These are phyloP conservation scores for Bos javanicus DNA, from an alignment of 2,113 vertebrate species.

Conservation along the genomic window DNA sequence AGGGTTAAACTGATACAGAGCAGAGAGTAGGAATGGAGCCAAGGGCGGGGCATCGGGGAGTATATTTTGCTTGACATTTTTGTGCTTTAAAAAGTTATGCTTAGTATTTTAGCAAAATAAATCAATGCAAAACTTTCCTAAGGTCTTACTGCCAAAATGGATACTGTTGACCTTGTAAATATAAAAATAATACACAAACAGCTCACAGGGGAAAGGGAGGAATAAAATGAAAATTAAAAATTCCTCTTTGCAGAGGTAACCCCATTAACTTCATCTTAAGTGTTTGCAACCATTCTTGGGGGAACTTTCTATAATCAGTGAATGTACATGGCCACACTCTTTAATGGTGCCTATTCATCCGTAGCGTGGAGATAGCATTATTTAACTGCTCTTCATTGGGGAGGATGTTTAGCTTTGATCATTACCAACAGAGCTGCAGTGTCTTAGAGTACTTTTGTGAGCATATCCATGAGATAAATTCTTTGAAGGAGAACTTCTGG, in stretches of 20 bases:
- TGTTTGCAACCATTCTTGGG: neutral
- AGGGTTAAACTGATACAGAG: neutral
- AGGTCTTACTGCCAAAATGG: neutral
- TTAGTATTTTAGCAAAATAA: neutral
- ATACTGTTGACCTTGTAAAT: neutral
- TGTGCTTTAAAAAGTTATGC: neutral
- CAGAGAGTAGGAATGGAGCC: neutral
- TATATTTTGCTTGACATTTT: neutral
- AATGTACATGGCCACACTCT: neutral
- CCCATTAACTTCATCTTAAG: neutral
- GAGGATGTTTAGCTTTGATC: neutral
- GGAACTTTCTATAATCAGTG: neutral
- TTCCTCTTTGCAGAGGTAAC: neutral
- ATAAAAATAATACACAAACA: neutral
- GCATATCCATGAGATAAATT: neutral
- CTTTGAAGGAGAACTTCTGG: neutral
- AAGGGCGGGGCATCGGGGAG: rapidly evolving
- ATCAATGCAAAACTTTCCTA: neutral
- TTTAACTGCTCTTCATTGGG: neutral
- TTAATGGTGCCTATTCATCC: neutral
- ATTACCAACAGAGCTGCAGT: rapidly evolving
- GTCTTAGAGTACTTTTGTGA: neutral
- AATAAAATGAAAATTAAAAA: neutral
- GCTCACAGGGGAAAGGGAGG: neutral
- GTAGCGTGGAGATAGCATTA: neutral